phyloP scores from a whole-genome alignment of 2,888 invertebrate genomes.

The Clusia tigrina region DNA sequence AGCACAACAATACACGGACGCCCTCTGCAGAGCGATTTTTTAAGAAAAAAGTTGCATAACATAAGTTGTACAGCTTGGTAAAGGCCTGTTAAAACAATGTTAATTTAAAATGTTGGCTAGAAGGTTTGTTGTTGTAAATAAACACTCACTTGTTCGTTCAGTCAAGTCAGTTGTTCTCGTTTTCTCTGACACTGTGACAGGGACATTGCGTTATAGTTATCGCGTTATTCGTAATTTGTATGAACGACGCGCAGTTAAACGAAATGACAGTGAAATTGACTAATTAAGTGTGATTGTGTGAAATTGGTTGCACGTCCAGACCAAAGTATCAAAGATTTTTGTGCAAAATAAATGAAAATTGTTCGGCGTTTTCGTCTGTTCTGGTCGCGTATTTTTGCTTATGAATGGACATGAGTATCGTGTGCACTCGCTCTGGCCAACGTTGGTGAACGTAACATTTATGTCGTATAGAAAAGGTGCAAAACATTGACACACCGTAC shows the following conservation, averaged over 20 bases:
- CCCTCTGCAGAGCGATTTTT: too few species aligned
- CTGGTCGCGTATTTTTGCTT: slow-evolving; percentile 12
- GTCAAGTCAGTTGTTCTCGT: slow-evolving; percentile 33
- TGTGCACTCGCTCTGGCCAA: slow-evolving; percentile 18
- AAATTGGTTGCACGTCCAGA: slow-evolving; percentile 12
- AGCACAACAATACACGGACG: too few species aligned
- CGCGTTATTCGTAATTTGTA: slow-evolving; percentile 20
- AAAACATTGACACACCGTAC: slow-evolving; percentile 10
- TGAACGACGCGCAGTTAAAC: slow-evolving; percentile 14
- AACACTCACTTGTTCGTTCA: too few species aligned
- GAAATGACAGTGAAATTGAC: slow-evolving; percentile 21
- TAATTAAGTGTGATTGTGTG: slow-evolving; percentile 21
- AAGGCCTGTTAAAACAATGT: too few species aligned
- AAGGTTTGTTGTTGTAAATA: too few species aligned
- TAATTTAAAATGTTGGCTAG: too few species aligned
- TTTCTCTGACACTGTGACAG: too few species aligned
- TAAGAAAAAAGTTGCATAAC: too few species aligned
- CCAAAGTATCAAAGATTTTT: slow-evolving; percentile 18
- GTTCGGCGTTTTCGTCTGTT: slow-evolving; percentile 31
- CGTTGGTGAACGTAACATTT: not conserved
- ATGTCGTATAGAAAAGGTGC: not conserved
- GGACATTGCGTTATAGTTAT: slow-evolving; percentile 31
- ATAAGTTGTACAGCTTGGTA: too few species aligned
- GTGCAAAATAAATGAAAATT: slow-evolving; percentile 30
- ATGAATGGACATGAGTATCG: not conserved